These are phyloP conservation scores for Datnioides undecimradiatus DNA, from an alignment of 2,113 vertebrate genomes.

Conservation along the genomic window DNA sequence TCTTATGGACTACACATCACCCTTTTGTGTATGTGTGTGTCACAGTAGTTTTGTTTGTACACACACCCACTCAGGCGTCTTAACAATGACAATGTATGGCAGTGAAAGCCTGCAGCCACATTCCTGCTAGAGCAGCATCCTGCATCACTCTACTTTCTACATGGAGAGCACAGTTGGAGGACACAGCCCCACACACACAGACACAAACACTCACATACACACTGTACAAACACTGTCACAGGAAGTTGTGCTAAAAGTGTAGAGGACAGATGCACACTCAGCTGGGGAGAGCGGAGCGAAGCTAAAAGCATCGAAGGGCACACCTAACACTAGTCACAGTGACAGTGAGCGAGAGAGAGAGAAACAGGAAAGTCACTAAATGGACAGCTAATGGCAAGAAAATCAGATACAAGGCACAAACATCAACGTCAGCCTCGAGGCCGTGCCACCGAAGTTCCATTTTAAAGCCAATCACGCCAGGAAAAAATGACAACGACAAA, in stretches of 20 bases:
- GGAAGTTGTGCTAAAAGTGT: slow-evolving; percentile 71
- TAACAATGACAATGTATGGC: slow-evolving; percentile 80
- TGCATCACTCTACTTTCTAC: slow-evolving; percentile 60
- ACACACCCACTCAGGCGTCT: slow-evolving; percentile 50
- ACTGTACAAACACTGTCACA: slow-evolving; percentile 60
- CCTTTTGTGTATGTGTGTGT: slow-evolving; percentile 36
- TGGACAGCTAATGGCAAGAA: slow-evolving; percentile 54
- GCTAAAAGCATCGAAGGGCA: slow-evolving; percentile 72
- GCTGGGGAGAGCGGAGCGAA: slow-evolving; percentile 58
- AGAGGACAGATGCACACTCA: slow-evolving; percentile 75
- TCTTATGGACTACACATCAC: not conserved
- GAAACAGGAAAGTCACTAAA: slow-evolving; percentile 34
- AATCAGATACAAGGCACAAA: slow-evolving; percentile 50
- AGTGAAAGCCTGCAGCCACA: slow-evolving; percentile 79
- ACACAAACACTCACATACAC: slow-evolving; percentile 34
- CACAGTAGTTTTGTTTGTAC: slow-evolving; percentile 40
- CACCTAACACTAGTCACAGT: slow-evolving; percentile 36
- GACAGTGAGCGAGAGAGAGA: slow-evolving; percentile 6
- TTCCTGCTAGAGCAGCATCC: slow-evolving; percentile 71
- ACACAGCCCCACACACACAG: slow-evolving; percentile 40
- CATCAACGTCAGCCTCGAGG: slow-evolving; percentile 59
- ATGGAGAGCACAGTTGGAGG: slow-evolving; percentile 69
- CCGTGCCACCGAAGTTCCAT: slow-evolving; percentile 22
- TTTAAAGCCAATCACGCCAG: slow-evolving; percentile 37
- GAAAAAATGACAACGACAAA: not conserved